Evolutionary conservation across 2,888 invertebrate species (phyloP).

Genomic region (Mesorhabditis sp.): DNA sequence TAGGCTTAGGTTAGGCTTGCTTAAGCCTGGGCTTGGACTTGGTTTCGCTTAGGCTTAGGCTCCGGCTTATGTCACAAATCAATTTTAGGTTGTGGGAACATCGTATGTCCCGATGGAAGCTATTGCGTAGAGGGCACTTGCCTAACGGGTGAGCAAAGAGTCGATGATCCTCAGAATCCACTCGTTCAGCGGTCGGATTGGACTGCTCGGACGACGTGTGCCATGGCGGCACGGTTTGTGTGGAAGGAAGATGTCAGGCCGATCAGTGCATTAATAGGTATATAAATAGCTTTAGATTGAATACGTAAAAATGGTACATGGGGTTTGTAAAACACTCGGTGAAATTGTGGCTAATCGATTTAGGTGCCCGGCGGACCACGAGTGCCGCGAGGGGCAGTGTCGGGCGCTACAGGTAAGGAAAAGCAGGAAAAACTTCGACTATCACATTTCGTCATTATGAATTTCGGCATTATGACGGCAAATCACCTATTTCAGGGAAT

Average conservation of each 20-base stretch:
- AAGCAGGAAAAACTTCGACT: no score
- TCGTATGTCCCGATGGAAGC: constrained; percentile 33
- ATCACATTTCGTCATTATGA: no score
- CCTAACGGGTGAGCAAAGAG: constrained; percentile 18
- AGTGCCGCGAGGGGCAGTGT: constrained; percentile 48
- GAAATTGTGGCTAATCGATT: background rate
- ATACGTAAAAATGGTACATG: no score
- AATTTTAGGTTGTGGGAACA: constrained; percentile 38
- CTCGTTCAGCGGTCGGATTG: constrained; percentile 23
- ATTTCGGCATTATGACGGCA: no score
- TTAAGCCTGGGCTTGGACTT: background rate
- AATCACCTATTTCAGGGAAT: constrained; percentile 29
- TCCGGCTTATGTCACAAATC: no score
- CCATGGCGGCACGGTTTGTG: constrained; percentile 33
- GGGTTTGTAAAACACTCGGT: no score
- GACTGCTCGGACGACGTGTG: constrained; percentile 30
- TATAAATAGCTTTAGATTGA: no score
- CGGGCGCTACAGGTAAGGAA: constrained; percentile 11
- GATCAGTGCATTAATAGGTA: constrained; percentile 36
- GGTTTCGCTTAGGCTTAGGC: background rate
- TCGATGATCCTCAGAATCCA: no score
- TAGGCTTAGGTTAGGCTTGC: background rate
- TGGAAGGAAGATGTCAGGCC: constrained; percentile 27
- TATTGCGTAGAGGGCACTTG: constrained; percentile 39
- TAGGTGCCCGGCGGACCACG: constrained; percentile 45